phyloP scores from a whole-genome alignment of 2,113 vertebrate genomes.

The Neoarius graeffei region DNA sequence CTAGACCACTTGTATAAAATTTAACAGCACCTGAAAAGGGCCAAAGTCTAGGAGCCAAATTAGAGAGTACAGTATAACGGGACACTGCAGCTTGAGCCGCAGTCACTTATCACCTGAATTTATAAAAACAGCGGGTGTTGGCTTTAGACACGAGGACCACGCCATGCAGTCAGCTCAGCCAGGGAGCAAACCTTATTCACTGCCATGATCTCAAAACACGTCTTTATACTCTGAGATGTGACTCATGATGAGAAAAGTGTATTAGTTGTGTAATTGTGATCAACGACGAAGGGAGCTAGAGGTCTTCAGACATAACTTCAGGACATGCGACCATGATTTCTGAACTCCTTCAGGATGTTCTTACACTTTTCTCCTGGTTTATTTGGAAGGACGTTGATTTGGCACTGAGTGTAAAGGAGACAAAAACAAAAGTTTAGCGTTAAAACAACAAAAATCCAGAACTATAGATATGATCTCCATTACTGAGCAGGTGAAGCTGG shows the following conservation, averaged over 20 bases:
- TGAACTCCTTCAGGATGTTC: not conserved
- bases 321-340: not conserved
- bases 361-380: too few relatives aligned
- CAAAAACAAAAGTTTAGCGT: too few relatives aligned
- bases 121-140: not conserved
- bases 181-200: not conserved
- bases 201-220: not conserved
- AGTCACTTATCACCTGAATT: too few relatives aligned
- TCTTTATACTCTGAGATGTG: not conserved
- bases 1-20: not conserved
- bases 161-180: not conserved
- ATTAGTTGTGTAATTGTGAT: too few relatives aligned
- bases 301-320: not conserved
- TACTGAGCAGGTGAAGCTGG: not conserved
- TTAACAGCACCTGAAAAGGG: not conserved
- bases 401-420: too few relatives aligned
- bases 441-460: too few relatives aligned
- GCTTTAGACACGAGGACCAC: not conserved
- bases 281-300: too few relatives aligned
- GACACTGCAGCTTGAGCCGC: not conserved
- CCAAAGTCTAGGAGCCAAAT: too few relatives aligned
- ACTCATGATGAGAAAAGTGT: too few relatives aligned
- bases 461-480: too few relatives aligned
- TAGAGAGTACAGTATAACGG: not conserved
- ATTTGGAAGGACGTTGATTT: too few relatives aligned